Evolutionary conservation across 2,113 vertebrate species (phyloP).

Genomic region (Hippoglossus stenolepis): DNA sequence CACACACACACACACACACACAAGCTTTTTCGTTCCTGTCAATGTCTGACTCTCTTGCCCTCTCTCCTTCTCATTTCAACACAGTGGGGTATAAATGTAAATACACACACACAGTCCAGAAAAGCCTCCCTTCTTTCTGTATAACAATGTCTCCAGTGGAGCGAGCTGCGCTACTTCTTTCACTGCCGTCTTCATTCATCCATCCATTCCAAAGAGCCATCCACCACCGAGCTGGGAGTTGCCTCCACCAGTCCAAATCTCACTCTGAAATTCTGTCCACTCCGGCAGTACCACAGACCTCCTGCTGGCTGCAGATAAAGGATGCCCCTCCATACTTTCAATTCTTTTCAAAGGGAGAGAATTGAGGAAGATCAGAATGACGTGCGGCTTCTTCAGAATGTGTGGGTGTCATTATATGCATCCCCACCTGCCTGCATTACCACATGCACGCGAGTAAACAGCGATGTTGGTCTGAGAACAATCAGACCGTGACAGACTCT

Average conservation of each 20-base stretch:
- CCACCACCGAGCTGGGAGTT: conserved; percentile 39
- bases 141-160: conserved; percentile 64
- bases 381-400: not conserved
- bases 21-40: conserved; percentile 45
- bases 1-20: not conserved
- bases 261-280: conserved; percentile 49
- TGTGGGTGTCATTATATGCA: not conserved
- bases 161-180: conserved; percentile 57
- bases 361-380: not conserved
- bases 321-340: conserved; percentile 20
- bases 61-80: conserved; percentile 39
- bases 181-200: conserved; percentile 49
- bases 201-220: conserved; percentile 35
- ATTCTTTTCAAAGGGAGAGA: conserved; percentile 4
- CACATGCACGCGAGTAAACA: conserved; percentile 34
- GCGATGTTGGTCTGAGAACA: conserved; percentile 56
- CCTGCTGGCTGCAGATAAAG: conserved; percentile 52
- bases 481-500: conserved; percentile 74
- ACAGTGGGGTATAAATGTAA: conserved; percentile 65
- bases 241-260: conserved; percentile 36
- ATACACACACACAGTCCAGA: conserved; percentile 49
- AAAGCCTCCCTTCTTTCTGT: conserved; percentile 58
- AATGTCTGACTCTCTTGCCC: conserved; percentile 59
- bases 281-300: conserved; percentile 30
- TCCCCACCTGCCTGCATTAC: conserved; percentile 17